These are phyloP conservation scores for Polypterus bichir DNA, from an alignment of 2,113 vertebrate species.

Conservation along the genomic window DNA sequence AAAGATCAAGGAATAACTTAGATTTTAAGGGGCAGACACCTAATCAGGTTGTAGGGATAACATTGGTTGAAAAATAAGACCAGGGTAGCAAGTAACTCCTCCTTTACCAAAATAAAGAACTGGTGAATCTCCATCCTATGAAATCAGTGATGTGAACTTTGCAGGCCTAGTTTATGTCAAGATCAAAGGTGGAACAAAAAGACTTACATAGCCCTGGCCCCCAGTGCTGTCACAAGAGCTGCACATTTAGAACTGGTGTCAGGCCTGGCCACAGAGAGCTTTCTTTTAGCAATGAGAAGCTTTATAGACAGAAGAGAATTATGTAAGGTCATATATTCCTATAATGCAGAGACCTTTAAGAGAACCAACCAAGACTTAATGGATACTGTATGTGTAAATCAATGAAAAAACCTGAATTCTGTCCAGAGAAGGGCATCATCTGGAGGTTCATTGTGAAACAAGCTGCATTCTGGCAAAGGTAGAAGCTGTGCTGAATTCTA, in stretches of 20 bases:
- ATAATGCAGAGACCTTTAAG: constrained; percentile 16
- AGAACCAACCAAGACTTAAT: constrained; percentile 10
- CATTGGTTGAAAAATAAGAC: not conserved
- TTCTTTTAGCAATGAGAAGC: constrained; percentile 12
- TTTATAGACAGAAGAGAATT: constrained; percentile 10
- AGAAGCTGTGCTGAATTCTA: constrained; percentile 11
- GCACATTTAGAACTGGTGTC: constrained; percentile 10
- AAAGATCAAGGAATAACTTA: constrained; percentile 6
- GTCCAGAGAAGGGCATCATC: constrained; percentile 13
- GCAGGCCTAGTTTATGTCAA: constrained; percentile 15
- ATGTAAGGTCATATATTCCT: constrained; percentile 18
- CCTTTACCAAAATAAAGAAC: constrained; percentile 9
- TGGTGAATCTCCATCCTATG: constrained; percentile 9
- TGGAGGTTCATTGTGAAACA: constrained; percentile 8
- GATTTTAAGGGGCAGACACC: constrained; percentile 1
- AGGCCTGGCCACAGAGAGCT: constrained; percentile 4
- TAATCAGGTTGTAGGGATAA: not conserved
- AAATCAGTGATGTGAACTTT: constrained; percentile 16
- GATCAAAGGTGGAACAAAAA: not conserved
- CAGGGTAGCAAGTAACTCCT: not conserved
- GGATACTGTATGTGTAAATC: not conserved
- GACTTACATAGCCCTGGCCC: constrained; percentile 13
- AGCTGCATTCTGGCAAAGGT: constrained; percentile 9
- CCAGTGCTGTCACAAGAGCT: constrained; percentile 13
- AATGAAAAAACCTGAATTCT: constrained; percentile 8